Evolutionary conservation across 37 sponge, comb jelly and placozoan species (phyloP).

Genomic region (Ianthella basta): DNA sequence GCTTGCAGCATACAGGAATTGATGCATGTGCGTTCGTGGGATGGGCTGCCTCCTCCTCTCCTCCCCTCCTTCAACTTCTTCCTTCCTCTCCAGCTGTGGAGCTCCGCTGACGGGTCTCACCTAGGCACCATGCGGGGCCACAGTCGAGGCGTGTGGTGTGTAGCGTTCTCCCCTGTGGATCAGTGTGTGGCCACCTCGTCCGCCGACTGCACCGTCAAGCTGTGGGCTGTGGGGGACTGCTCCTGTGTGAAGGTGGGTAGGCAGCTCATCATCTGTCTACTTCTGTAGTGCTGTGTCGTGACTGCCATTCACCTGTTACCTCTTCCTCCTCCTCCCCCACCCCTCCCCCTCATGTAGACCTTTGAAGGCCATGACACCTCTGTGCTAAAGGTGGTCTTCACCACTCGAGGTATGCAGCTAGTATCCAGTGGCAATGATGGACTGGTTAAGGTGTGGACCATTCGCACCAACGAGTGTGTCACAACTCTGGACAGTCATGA

Average conservation of each 20-base stretch:
- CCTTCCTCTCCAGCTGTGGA: constrained; percentile 67
- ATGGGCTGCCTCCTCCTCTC: too few species aligned
- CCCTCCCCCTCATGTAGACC: constrained; percentile 40
- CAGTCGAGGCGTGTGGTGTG: constrained; percentile 94
- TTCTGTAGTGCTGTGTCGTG: too few species aligned
- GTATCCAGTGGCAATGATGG: constrained; percentile 91
- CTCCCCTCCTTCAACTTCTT: neutral
- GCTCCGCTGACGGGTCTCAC: constrained; percentile 56
- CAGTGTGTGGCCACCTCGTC: constrained; percentile 92
- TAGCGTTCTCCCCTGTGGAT: constrained; percentile 93
- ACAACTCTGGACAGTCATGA: constrained; percentile 89
- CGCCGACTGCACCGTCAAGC: constrained; percentile 81
- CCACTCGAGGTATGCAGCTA: constrained; percentile 87
- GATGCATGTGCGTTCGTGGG: too few species aligned
- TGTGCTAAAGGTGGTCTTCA: constrained; percentile 83
- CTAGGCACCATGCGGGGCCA: constrained; percentile 83
- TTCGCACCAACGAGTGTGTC: constrained; percentile 82
- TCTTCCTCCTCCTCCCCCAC: neutral
- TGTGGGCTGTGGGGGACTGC: constrained; percentile 89
- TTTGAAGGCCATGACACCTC: constrained; percentile 94
- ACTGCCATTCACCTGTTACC: neutral
- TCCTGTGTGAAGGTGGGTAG: constrained; percentile 64
- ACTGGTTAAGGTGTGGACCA: constrained; percentile 94
- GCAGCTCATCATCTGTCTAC: neutral
- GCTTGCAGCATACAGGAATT: too few species aligned